Percentiles rank a stretch among this genome's conserved stretches.
Conservation (phyloP, 2,888 invertebrate species). For the Sphaerophoria rueppellii region DNA sequence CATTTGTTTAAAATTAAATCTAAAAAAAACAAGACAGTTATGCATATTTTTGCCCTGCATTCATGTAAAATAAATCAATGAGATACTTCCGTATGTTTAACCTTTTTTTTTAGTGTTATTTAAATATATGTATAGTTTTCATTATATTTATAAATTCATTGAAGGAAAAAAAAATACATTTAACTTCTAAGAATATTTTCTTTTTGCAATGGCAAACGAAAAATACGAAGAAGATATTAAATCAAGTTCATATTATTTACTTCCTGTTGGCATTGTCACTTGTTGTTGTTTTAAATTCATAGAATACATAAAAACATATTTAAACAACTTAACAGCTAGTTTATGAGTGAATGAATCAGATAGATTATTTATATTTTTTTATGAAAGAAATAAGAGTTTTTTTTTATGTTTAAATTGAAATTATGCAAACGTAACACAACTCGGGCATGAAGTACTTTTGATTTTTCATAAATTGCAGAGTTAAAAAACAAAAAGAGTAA, state of each 20-base stretch:
- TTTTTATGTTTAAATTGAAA: conserved; percentile 4
- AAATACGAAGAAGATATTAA: conserved; percentile 28
- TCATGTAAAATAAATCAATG: conserved; percentile 66
- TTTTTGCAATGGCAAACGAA: conserved; percentile 52
- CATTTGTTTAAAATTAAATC: conserved; percentile 48
- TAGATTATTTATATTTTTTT: conserved; percentile 19
- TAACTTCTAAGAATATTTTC: conserved; percentile 57
- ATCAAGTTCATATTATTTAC: background rate
- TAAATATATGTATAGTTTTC: background rate
- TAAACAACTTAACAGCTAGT: conserved; percentile 58
- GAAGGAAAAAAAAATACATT: conserved; percentile 53
- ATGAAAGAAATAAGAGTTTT: conserved; percentile 29
- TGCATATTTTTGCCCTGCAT: conserved; percentile 62
- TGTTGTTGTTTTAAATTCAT: conserved; percentile 32
- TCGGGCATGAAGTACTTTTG: conserved; percentile 35
- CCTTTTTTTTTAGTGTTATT: too few relatives aligned
- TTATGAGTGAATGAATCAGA: conserved; percentile 44
- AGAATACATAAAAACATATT: conserved; percentile 60
- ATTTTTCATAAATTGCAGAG: conserved; percentile 23
- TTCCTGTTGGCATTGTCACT: conserved; percentile 50
- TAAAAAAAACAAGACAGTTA: conserved; percentile 60
- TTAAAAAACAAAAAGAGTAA: conserved; percentile 24
- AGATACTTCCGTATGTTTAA: conserved; percentile 44
- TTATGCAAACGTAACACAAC: conserved; percentile 59
- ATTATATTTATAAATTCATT: conserved; percentile 25